Evolutionary conservation across 2,113 vertebrate species (phyloP).

Genomic region (Anas platyrhynchos): DNA sequence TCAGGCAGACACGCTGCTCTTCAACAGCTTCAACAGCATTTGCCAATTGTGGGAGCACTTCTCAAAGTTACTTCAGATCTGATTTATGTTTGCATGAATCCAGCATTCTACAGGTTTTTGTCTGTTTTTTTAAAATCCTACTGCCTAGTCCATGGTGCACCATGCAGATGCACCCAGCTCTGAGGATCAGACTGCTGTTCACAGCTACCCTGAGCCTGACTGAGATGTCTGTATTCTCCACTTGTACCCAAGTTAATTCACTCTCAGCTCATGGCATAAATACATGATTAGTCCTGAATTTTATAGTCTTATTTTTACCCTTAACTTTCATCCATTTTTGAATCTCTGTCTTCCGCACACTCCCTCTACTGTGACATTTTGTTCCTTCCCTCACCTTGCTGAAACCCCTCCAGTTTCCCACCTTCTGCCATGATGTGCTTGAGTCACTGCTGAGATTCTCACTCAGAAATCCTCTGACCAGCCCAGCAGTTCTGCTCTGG

Average conservation of each 20-base stretch:
- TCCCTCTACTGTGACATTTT: not conserved
- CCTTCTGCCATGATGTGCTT: fast-evolving
- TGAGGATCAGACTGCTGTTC: not conserved
- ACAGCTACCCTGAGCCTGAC: fast-evolving
- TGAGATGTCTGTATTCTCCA: not conserved
- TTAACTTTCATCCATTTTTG: not conserved
- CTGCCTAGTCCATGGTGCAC: not conserved
- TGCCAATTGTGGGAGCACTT: not conserved
- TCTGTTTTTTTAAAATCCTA: not conserved
- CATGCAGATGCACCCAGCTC: not conserved
- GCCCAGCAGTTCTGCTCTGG: fast-evolving
- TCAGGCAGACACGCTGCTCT: not conserved
- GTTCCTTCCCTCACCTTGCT: not conserved
- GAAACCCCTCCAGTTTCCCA: not conserved
- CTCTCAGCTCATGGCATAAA: not conserved
- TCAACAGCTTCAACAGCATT: not conserved
- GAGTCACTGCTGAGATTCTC: not conserved
- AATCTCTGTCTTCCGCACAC: not conserved
- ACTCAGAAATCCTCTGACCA: not conserved
- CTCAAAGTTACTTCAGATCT: not conserved
- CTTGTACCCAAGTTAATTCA: not conserved
- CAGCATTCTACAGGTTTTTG: not conserved
- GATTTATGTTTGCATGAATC: not conserved
- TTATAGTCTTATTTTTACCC: not conserved
- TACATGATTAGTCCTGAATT: fast-evolving